A percentile compares a stretch with the other conserved stretches of the same genome.
phyloP scores from a whole-genome alignment of 2,888 invertebrate genomes.

The Fragum fragum region DNA sequence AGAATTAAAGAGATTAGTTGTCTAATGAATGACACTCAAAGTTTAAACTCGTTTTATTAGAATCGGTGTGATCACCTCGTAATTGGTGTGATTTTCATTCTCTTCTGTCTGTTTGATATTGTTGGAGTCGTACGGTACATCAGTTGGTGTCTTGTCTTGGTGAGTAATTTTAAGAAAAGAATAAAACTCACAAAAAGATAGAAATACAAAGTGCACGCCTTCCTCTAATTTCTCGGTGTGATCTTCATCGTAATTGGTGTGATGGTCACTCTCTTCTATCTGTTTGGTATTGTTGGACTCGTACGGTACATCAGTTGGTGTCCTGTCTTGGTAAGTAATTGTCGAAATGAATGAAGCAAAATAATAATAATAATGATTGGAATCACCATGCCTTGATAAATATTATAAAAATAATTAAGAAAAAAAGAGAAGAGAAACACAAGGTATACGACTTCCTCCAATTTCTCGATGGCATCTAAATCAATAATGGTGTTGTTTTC shows the following conservation, averaged over 20 bases:
- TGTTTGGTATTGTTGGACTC: conserved; percentile 69
- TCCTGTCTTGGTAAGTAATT: conserved; percentile 66
- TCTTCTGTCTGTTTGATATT: conserved; percentile 66
- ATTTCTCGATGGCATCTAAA: conserved; percentile 63
- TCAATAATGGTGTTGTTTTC: conserved; percentile 66
- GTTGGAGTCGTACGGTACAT: conserved; percentile 67
- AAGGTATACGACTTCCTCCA: conserved; percentile 52
- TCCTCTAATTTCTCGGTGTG: too few species aligned
- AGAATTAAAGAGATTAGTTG: too few species aligned
- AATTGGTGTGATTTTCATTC: conserved; percentile 62
- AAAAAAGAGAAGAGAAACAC: conserved; percentile 56
- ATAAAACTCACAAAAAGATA: too few species aligned
- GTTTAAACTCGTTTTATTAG: too few species aligned
- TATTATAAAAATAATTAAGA: too few species aligned
- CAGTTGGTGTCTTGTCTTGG: conserved; percentile 55
- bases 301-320: conserved; percentile 54
- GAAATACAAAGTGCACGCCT: too few species aligned
- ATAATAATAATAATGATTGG: too few species aligned
- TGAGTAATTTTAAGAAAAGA: too few species aligned
- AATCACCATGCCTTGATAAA: too few species aligned
- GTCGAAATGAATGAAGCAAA: too few species aligned
- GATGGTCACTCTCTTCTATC: conserved; percentile 61
- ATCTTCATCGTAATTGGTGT: too few species aligned
- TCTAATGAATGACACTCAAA: too few species aligned
- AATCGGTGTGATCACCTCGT: conserved; percentile 68